Evolutionary conservation across 2,797 vertebrate species (phyloP).

Genomic region (Eulemur mongoz): DNA sequence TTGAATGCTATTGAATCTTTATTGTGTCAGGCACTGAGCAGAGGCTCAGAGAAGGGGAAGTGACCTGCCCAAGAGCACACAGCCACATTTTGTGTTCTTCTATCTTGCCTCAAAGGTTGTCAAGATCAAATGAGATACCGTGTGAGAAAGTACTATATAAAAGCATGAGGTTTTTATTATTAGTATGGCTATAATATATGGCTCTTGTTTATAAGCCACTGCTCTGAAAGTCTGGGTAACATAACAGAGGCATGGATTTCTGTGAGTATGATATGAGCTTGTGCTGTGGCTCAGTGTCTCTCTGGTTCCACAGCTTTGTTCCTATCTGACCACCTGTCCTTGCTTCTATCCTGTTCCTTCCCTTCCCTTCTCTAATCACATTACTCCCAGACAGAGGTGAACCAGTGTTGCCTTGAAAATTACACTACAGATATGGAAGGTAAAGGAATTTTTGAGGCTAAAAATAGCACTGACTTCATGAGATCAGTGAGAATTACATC

Average conservation of each 20-base stretch:
- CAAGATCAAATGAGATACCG: neutral
- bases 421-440: neutral
- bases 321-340: neutral
- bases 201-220: neutral
- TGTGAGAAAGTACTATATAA: neutral
- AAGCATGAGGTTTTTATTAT: neutral
- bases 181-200: neutral
- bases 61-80: neutral
- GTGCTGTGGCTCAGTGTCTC: neutral
- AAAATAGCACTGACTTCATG: conserved; percentile 35
- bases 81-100: neutral
- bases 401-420: neutral
- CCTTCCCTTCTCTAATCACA: neutral
- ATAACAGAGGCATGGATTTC: neutral
- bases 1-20: neutral
- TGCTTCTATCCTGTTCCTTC: neutral
- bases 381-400: neutral
- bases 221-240: neutral
- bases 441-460: neutral
- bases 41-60: neutral
- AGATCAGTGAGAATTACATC: neutral
- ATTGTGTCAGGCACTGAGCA: neutral
- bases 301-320: neutral
- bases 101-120: neutral
- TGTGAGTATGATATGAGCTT: neutral